phyloP scores from a whole-genome alignment of 2,797 vertebrate genomes.

The Sebastes cheni region DNA sequence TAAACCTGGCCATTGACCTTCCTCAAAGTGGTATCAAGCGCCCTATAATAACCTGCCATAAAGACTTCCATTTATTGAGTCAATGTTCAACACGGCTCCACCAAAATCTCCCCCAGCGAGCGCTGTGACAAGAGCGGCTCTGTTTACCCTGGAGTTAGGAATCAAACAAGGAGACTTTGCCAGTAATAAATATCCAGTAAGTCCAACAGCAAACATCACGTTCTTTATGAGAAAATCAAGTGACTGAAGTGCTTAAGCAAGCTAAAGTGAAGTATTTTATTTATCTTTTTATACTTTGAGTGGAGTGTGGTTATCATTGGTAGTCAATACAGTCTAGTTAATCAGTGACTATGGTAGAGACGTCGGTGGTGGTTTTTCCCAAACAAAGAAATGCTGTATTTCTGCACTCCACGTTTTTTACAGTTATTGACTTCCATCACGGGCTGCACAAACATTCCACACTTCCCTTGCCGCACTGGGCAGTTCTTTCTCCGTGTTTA shows the following conservation, averaged over 20 bases:
- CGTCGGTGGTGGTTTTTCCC: background rate
- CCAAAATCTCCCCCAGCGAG: slow-evolving; percentile 20
- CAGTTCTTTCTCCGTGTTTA: background rate
- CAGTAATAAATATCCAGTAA: background rate
- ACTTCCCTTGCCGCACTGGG: background rate
- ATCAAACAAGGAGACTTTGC: slow-evolving; percentile 17
- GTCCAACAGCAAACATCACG: background rate
- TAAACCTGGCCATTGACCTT: slow-evolving; percentile 73
- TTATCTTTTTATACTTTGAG: background rate
- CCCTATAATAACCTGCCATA: slow-evolving; percentile 70
- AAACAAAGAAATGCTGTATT: background rate
- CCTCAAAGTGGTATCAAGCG: slow-evolving; percentile 71
- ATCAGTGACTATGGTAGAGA: slow-evolving; percentile 15
- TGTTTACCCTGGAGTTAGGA: slow-evolving; percentile 33
- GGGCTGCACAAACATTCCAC: background rate
- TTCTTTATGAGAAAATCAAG: background rate
- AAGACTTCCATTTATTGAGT: slow-evolving; percentile 70
- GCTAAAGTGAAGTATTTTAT: background rate
- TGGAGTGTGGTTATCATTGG: background rate
- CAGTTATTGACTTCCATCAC: background rate
- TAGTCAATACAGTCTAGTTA: background rate
- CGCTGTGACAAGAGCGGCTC: slow-evolving; percentile 24
- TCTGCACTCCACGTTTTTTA: background rate
- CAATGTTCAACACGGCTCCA: slow-evolving; percentile 47
- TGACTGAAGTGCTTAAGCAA: background rate